phyloP scores from a whole-genome alignment of 1,140 invertebrate genomes.

The Parasteatoda tepidariorum region DNA sequence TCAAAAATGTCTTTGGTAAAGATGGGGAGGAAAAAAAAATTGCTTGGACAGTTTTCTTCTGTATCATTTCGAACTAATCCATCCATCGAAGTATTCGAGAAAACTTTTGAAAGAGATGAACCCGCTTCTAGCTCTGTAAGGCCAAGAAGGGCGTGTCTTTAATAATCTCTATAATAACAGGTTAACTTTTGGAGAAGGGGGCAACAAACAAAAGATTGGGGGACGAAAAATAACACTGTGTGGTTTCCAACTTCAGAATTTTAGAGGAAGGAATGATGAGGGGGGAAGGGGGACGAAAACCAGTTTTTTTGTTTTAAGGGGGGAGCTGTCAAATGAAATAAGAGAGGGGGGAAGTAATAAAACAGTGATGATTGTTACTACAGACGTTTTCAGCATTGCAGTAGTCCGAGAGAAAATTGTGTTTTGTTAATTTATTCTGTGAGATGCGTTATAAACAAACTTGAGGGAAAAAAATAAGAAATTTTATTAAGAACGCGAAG shows the following conservation, averaged over 20 bases:
- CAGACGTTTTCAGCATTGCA: constrained; percentile 1
- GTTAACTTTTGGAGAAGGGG: constrained; percentile 35
- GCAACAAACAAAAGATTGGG: constrained; percentile 8
- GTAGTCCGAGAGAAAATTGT: neutral
- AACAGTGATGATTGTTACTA: constrained; percentile 33
- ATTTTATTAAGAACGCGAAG: neutral
- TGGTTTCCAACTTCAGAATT: neutral
- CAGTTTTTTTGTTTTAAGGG: neutral
- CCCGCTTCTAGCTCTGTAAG: neutral
- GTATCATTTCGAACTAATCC: constrained; percentile 54
- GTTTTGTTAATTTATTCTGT: constrained; percentile 41
- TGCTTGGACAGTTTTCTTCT: constrained; percentile 30
- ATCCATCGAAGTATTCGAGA: constrained; percentile 17
- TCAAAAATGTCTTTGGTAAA: constrained; percentile 32
- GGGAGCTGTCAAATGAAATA: neutral
- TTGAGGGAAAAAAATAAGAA: neutral
- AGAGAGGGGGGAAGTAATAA: neutral
- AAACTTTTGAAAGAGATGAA: constrained; percentile 9
- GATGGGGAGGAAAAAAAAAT: neutral
- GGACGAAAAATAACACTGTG: constrained; percentile 22
- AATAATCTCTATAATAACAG: constrained; percentile 58
- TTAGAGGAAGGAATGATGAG: neutral
- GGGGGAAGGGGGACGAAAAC: neutral
- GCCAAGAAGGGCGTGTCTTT: constrained; percentile 19
- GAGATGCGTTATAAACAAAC: constrained; percentile 23